Conservation (phyloP, 2,797 vertebrate genomes). For the Lepidocolaptes lacrymiger region DNA sequence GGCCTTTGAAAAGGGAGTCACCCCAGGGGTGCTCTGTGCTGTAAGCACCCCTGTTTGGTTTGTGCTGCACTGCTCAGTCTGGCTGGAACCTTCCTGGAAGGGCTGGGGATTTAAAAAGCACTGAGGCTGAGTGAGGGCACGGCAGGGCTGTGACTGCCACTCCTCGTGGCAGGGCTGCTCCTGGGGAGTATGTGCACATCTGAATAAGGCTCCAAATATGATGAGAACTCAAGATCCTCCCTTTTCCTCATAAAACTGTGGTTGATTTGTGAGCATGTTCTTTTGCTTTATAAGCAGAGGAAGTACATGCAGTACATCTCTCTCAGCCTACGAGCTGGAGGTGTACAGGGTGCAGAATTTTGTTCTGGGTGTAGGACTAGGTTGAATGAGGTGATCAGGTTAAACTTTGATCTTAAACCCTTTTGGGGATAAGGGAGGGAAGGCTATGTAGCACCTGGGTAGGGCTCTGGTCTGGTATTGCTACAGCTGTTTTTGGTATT, state of each 20-base stretch:
- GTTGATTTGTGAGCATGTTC: neutral
- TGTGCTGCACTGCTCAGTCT: neutral
- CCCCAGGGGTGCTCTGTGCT: accelerated
- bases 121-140: neutral
- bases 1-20: neutral
- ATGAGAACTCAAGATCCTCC: neutral
- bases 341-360: neutral
- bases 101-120: neutral
- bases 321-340: neutral
- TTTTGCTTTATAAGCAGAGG: neutral
- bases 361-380: neutral
- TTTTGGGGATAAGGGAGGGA: neutral
- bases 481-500: neutral
- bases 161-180: neutral
- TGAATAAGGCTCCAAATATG: neutral
- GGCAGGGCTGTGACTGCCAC: neutral
- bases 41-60: neutral
- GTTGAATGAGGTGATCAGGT: neutral
- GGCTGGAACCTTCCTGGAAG: neutral
- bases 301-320: neutral
- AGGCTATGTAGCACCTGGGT: neutral
- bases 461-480: neutral
- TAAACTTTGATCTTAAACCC: neutral
- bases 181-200: neutral
- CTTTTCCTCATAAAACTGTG: neutral